phyloP scores from a whole-genome alignment of 2,797 vertebrate species.

The Zalophus californianus region DNA sequence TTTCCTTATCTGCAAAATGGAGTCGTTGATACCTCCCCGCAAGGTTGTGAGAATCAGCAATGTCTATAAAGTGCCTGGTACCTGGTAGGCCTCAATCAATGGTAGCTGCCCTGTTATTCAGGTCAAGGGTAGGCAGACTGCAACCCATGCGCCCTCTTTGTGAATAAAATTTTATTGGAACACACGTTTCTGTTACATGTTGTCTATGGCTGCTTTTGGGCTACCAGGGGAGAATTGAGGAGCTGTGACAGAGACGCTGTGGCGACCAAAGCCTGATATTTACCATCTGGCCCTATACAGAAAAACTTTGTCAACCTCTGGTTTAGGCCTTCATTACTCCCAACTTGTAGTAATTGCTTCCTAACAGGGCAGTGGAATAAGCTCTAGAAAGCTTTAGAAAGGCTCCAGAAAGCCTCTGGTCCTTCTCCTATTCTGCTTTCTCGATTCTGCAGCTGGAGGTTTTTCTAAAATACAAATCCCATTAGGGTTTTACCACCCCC shows the following conservation, averaged over 20 bases:
- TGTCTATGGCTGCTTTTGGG: neutral
- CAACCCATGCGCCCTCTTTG: neutral
- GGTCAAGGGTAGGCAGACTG: neutral
- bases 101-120: neutral
- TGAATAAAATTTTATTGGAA: constrained; percentile 42
- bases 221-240: neutral
- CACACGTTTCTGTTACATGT: neutral
- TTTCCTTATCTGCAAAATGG: constrained; percentile 32
- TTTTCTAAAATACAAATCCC: neutral
- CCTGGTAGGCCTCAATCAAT: neutral
- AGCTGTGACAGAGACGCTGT: neutral
- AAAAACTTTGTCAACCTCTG: neutral
- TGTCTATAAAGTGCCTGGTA: neutral
- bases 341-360: neutral
- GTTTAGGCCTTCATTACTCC: neutral
- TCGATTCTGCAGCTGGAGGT: neutral
- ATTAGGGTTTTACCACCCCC: neutral
- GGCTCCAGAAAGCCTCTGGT: neutral
- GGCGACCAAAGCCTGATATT: neutral
- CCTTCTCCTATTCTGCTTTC: neutral
- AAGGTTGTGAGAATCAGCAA: neutral
- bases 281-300: neutral
- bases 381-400: neutral
- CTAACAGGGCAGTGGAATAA: neutral
- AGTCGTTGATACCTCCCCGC: neutral